A percentile compares a stretch with the other conserved stretches of the same genome.
phyloP scores from a whole-genome alignment of 2,888 invertebrate species.

The Cylloceria caligata region DNA sequence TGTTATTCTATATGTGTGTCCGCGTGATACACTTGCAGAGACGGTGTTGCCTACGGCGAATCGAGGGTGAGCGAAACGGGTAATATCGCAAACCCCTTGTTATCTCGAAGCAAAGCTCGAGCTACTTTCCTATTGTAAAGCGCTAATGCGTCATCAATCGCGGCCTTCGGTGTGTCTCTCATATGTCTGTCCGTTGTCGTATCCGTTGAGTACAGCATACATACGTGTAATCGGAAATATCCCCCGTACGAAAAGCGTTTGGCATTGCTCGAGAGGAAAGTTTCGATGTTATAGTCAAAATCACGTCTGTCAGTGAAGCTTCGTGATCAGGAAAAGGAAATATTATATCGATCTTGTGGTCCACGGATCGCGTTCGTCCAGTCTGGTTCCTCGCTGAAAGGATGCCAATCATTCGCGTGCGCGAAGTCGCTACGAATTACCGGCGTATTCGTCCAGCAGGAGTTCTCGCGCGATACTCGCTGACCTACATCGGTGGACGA shows the following conservation, averaged over 20 bases:
- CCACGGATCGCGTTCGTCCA: conserved; percentile 27
- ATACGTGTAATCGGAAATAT: no score
- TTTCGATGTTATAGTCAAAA: conserved; percentile 10
- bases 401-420: conserved; percentile 63
- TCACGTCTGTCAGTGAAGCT: conserved; percentile 27
- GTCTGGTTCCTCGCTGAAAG: conserved; percentile 31
- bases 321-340: conserved; percentile 17
- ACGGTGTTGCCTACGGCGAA: neutral
- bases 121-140: conserved; percentile 43
- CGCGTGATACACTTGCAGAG: conserved; percentile 13
- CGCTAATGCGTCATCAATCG: conserved; percentile 59
- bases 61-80: conserved; percentile 6
- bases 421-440: conserved; percentile 59
- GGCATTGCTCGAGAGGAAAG: conserved; percentile 6
- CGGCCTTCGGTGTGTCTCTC: conserved; percentile 13
- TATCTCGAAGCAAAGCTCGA: conserved; percentile 6
- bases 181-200: neutral
- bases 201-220: neutral
- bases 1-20: conserved; percentile 1
- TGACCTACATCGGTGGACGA: conserved; percentile 55
- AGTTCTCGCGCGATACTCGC: conserved; percentile 33
- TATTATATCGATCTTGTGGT: conserved; percentile 40
- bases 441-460: conserved; percentile 54
- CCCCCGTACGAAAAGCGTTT: conserved; percentile 10
- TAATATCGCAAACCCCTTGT: conserved; percentile 9